Evolutionary conservation across 2,888 invertebrate genomes (phyloP).

Genomic region (Andricus quercusramuli): DNA sequence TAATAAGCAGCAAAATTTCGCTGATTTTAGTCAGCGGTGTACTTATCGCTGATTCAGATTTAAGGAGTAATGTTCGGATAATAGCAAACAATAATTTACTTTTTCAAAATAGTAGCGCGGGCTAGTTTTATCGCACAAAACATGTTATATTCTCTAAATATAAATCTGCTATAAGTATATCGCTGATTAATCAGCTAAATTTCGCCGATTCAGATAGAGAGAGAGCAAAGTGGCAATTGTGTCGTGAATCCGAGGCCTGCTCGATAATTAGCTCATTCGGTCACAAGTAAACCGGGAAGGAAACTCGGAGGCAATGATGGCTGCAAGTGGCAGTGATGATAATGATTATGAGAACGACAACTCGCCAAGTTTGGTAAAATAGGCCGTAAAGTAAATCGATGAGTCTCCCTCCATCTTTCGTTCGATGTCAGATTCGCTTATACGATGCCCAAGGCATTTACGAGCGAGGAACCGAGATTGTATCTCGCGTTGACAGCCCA

Average conservation of each 20-base stretch:
- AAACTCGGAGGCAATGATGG: neutral
- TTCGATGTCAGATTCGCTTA: constrained; percentile 54
- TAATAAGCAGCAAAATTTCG: too few relatives aligned
- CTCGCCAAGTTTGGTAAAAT: constrained; percentile 58
- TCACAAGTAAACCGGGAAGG: neutral
- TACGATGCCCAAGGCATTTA: constrained; percentile 47
- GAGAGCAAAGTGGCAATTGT: too few relatives aligned
- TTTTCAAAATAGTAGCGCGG: too few relatives aligned
- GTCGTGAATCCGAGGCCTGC: neutral
- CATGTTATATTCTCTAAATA: too few relatives aligned
- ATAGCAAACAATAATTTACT: too few relatives aligned
- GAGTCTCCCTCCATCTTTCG: constrained; percentile 45
- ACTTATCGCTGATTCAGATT: too few relatives aligned
- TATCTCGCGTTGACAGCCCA: constrained; percentile 64
- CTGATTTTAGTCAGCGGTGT: too few relatives aligned
- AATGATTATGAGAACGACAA: constrained; percentile 59
- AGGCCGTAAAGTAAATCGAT: constrained; percentile 68
- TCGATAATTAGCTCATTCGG: neutral
- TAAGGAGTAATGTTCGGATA: too few relatives aligned
- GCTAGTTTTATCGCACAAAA: too few relatives aligned
- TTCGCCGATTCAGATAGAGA: too few relatives aligned
- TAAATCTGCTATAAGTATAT: too few relatives aligned
- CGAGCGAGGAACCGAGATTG: constrained; percentile 57
- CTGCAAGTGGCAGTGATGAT: constrained; percentile 45
- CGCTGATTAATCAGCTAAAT: too few relatives aligned